phyloP scores from a whole-genome alignment of 2,113 vertebrate genomes.

The Hydropotes inermis region DNA sequence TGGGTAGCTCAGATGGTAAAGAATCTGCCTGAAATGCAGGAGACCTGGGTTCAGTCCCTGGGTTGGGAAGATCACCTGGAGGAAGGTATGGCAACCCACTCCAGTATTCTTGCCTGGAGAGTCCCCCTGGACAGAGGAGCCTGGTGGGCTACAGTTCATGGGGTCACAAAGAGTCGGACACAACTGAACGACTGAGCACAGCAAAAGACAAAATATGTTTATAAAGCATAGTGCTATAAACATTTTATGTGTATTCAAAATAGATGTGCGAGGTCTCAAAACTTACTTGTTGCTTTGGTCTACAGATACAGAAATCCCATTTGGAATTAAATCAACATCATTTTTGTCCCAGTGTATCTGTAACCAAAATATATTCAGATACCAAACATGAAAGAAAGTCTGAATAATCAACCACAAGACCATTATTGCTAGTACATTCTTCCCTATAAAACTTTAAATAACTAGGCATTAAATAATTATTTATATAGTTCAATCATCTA shows the following conservation, averaged over 20 bases:
- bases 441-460: constrained; percentile 19
- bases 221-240: background rate
- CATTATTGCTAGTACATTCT: background rate
- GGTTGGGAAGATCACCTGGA: background rate
- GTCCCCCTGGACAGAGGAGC: background rate
- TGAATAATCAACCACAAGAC: background rate
- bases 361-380: constrained; percentile 29
- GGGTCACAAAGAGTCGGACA: background rate
- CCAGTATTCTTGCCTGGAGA: background rate
- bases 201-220: background rate
- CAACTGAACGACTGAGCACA: background rate
- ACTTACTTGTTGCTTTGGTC: constrained; percentile 77
- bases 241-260: constrained; percentile 14
- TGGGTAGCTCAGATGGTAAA: background rate
- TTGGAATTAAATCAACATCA: constrained; percentile 61
- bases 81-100: background rate
- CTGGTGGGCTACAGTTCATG: background rate
- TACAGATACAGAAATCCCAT: constrained; percentile 62
- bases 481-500: background rate
- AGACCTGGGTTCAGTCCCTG: background rate
- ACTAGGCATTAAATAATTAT: background rate
- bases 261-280: background rate
- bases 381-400: background rate
- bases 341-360: constrained; percentile 79
- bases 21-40: background rate